Evolutionary conservation across 2,888 invertebrate genomes (phyloP).

Genomic region (Caenorhabditis plicata): DNA sequence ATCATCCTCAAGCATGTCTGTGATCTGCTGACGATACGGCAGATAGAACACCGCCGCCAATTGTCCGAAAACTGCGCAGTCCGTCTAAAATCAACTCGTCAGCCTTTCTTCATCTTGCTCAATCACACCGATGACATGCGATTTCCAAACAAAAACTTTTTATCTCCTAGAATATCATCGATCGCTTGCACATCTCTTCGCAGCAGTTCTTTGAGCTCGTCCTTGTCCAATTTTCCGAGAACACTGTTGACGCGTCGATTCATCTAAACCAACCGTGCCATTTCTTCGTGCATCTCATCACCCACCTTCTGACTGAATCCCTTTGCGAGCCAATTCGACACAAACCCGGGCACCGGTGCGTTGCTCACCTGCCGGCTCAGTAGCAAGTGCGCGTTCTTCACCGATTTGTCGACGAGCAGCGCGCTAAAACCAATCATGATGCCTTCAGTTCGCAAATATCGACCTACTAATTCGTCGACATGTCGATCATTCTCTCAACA

Average conservation of each 20-base stretch:
- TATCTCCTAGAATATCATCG: slow-evolving; percentile 85
- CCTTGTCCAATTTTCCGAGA: slow-evolving; percentile 27
- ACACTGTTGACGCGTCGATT: slow-evolving; percentile 32
- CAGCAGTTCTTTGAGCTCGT: slow-evolving; percentile 71
- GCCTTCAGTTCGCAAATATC: not conserved
- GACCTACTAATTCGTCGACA: slow-evolving; percentile 80
- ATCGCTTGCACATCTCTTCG: slow-evolving; percentile 87
- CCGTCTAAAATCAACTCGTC: slow-evolving; percentile 39
- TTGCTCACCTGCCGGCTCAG: slow-evolving; percentile 52
- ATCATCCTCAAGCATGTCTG: slow-evolving; percentile 59
- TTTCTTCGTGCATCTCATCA: not conserved
- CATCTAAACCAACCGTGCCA: slow-evolving; percentile 10
- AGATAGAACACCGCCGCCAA: slow-evolving; percentile 53
- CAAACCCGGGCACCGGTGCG: slow-evolving; percentile 50
- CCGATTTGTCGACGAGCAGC: slow-evolving; percentile 41
- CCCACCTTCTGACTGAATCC: slow-evolving; percentile 36
- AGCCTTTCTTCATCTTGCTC: not conserved
- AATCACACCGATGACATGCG: slow-evolving; percentile 82
- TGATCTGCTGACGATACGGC: slow-evolving; percentile 56
- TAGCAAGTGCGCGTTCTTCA: slow-evolving; percentile 48
- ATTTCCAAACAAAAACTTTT: slow-evolving; percentile 92
- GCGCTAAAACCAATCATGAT: slow-evolving; percentile 18
- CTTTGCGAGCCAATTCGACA: slow-evolving; percentile 46
- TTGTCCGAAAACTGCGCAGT: slow-evolving; percentile 61
- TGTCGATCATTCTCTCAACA: slow-evolving; percentile 91